Conservation (phyloP, 2,888 invertebrate genomes). For the Synanthedon vespiformis region DNA sequence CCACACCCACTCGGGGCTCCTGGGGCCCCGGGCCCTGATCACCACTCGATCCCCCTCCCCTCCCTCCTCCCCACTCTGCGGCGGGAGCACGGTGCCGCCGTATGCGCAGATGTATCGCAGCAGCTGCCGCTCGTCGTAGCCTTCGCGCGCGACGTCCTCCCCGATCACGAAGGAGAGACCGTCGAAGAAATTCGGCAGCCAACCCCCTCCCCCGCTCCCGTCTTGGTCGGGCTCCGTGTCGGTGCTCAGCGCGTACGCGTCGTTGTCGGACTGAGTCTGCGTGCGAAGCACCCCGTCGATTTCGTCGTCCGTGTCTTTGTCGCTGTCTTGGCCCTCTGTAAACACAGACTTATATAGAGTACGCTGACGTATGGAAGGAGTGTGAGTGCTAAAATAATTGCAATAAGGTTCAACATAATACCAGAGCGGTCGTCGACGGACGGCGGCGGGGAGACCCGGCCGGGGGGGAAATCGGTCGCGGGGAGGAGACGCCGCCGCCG, state of each 20-base stretch:
- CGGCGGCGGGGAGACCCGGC: slow-evolving; percentile 42
- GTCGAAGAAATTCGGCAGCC: slow-evolving; percentile 58
- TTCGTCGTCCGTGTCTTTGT: slow-evolving; percentile 68
- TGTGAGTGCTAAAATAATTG: not conserved
- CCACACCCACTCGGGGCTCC: slow-evolving; percentile 73
- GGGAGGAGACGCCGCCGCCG: slow-evolving; percentile 71
- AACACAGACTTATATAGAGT: too few relatives aligned
- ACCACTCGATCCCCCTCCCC: slow-evolving; percentile 18
- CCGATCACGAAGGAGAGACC: slow-evolving; percentile 55
- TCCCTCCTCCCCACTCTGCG: slow-evolving; percentile 9
- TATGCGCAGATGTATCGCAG: slow-evolving; percentile 72
- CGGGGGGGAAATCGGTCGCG: slow-evolving; percentile 74
- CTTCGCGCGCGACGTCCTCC: slow-evolving; percentile 17
- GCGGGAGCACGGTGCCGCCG: slow-evolving; percentile 59
- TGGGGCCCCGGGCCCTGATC: slow-evolving; percentile 15
- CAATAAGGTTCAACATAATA: too few relatives aligned
- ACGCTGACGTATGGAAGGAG: slow-evolving; percentile 6
- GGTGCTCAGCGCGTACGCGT: slow-evolving; percentile 2
- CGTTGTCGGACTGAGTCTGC: slow-evolving; percentile 12
- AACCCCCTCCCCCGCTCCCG: slow-evolving; percentile 2
- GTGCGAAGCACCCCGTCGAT: slow-evolving; percentile 55
- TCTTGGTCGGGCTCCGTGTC: slow-evolving; percentile 2
- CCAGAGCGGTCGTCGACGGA: slow-evolving; percentile 14
- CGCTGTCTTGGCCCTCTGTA: too few relatives aligned
- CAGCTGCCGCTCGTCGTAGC: slow-evolving; percentile 31